phyloP scores from a whole-genome alignment of 2,888 invertebrate species.

The Deilephila elpenor region DNA sequence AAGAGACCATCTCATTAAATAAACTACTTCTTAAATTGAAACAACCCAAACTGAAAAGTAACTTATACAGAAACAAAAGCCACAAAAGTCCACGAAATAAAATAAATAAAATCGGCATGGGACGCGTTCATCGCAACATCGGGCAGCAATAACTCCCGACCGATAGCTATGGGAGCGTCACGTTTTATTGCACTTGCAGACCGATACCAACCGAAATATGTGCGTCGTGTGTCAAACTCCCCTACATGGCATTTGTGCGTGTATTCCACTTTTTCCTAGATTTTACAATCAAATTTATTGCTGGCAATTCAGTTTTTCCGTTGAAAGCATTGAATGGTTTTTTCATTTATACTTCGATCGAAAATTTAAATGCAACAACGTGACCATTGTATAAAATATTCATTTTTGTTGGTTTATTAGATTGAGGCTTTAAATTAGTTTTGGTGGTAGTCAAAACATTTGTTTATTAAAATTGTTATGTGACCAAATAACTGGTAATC shows the following conservation, averaged over 20 bases:
- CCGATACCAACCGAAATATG: constrained; percentile 1
- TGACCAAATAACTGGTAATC: too few relatives aligned
- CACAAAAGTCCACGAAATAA: constrained; percentile 38
- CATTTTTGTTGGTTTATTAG: background rate
- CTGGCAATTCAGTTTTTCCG: background rate
- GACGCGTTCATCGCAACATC: constrained; percentile 48
- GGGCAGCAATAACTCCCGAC: constrained; percentile 48
- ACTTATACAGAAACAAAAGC: background rate
- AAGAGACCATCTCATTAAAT: background rate
- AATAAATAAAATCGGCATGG: constrained; percentile 47
- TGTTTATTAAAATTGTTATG: too few relatives aligned
- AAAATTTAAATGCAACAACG: constrained; percentile 27
- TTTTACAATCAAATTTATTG: background rate
- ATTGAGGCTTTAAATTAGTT: background rate
- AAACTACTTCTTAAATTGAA: background rate
- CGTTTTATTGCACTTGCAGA: constrained; percentile 46
- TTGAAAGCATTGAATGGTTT: background rate
- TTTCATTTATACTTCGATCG: background rate
- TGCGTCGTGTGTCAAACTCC: background rate
- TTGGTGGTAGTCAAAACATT: too few relatives aligned
- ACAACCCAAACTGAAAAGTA: too few relatives aligned
- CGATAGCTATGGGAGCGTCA: constrained; percentile 48
- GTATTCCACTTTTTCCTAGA: background rate
- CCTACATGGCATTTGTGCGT: too few relatives aligned
- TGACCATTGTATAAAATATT: constrained; percentile 32